Conservation (phyloP, 2,888 invertebrate genomes). For the Ctena decussata region DNA sequence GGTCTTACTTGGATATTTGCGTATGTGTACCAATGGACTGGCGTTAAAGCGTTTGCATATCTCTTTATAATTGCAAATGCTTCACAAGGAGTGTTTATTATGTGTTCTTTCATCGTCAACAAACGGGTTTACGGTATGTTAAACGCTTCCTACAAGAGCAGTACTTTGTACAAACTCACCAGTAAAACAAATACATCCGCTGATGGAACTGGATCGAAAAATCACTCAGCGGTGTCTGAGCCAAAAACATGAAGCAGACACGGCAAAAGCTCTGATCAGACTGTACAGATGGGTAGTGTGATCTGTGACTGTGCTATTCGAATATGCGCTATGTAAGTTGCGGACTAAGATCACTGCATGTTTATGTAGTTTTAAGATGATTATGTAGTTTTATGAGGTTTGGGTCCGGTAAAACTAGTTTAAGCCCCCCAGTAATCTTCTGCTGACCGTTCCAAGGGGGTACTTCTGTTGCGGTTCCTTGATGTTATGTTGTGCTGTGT, state of each 20-base stretch:
- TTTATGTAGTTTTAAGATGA: too few species aligned
- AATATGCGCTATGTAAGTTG: too few species aligned
- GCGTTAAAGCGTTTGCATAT: slow-evolving; percentile 41
- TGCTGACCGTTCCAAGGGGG: too few species aligned
- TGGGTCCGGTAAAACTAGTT: too few species aligned
- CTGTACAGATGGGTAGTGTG: neutral
- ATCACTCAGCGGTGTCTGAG: neutral
- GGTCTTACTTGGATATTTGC: slow-evolving; percentile 51
- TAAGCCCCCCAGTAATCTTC: too few species aligned
- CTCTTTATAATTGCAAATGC: slow-evolving; percentile 52
- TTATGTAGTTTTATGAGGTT: too few species aligned
- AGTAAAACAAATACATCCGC: neutral
- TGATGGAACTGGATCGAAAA: neutral
- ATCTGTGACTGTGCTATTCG: too few species aligned
- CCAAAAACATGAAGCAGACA: too few species aligned
- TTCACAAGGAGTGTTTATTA: slow-evolving; percentile 60
- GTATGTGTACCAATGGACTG: slow-evolving; percentile 48
- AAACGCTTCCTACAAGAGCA: neutral
- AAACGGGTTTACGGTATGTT: slow-evolving; percentile 21
- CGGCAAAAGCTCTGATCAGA: too few species aligned
- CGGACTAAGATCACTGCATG: too few species aligned
- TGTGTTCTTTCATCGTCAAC: slow-evolving; percentile 54
- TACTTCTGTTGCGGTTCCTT: too few species aligned
- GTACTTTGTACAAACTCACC: neutral
- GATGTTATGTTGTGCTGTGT: too few species aligned